These are phyloP conservation scores for Oryzias woworae DNA, from an alignment of 2,113 vertebrate species.

Conservation along the genomic window DNA sequence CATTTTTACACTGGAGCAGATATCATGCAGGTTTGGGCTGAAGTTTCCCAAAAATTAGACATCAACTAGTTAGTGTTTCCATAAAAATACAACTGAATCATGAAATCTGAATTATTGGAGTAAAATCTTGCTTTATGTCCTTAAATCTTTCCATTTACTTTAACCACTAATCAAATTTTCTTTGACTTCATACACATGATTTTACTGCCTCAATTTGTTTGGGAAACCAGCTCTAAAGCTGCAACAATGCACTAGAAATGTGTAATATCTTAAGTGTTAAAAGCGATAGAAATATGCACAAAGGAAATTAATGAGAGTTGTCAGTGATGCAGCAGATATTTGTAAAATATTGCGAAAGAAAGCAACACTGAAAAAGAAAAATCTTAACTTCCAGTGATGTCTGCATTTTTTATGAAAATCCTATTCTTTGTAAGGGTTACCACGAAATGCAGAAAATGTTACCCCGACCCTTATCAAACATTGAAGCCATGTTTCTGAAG, in stretches of 20 bases:
- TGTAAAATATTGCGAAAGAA: constrained; percentile 12
- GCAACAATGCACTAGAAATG: constrained; percentile 54
- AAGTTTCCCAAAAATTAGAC: constrained; percentile 41
- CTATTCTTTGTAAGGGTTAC: constrained; percentile 17
- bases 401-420: constrained; percentile 30
- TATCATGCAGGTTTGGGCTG: constrained; percentile 31
- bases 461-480: constrained; percentile 46
- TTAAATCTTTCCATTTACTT: constrained; percentile 7
- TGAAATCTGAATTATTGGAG: constrained; percentile 15
- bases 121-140: constrained; percentile 23
- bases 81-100: background rate
- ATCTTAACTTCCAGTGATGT: constrained; percentile 18
- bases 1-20: constrained; percentile 77
- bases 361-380: constrained; percentile 17
- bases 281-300: constrained; percentile 16
- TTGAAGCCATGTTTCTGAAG: constrained; percentile 22
- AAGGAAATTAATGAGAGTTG: constrained; percentile 6
- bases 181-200: constrained; percentile 10
- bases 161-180: background rate
- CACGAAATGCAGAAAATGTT: constrained; percentile 50
- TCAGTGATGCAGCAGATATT: background rate
- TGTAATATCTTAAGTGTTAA: constrained; percentile 37
- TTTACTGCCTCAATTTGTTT: constrained; percentile 14
- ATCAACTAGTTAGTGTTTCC: constrained; percentile 8
- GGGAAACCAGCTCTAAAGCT: constrained; percentile 47